phyloP scores from a whole-genome alignment of 2,888 invertebrate species.

The Mythimna loreyi region DNA sequence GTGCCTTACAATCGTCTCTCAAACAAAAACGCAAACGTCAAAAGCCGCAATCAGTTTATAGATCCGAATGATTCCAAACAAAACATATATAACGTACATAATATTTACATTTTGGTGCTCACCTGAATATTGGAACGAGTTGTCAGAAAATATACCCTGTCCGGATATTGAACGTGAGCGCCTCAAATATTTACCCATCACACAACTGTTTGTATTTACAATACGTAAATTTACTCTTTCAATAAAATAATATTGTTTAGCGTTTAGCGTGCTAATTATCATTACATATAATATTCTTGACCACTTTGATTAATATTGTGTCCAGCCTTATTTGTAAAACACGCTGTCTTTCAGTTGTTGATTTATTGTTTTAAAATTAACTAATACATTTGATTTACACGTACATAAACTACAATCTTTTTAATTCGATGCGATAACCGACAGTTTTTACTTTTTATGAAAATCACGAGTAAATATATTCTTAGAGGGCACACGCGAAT shows the following conservation, averaged over 20 bases:
- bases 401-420: too few species aligned
- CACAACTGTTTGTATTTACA: conserved; percentile 54
- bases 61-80: conserved; percentile 60
- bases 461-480: too few species aligned
- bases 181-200: conserved; percentile 66
- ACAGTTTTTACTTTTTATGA: too few species aligned
- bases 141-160: conserved; percentile 62
- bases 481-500: too few species aligned
- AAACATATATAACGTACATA: conserved; percentile 54
- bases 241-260: conserved; percentile 29
- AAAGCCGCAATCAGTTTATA: conserved; percentile 60
- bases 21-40: conserved; percentile 36
- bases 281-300: background rate
- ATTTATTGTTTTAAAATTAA: too few species aligned
- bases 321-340: too few species aligned
- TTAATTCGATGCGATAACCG: too few species aligned
- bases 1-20: conserved; percentile 14
- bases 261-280: background rate
- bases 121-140: conserved; percentile 68
- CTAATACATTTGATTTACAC: too few species aligned
- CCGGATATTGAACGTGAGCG: conserved; percentile 70
- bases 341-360: too few species aligned
- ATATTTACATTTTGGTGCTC: conserved; percentile 62
- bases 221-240: conserved; percentile 37
- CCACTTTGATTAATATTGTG: background rate